These are phyloP conservation scores for Acanthopagrus latus DNA, from an alignment of 2,797 vertebrate genomes.

Conservation along the genomic window DNA sequence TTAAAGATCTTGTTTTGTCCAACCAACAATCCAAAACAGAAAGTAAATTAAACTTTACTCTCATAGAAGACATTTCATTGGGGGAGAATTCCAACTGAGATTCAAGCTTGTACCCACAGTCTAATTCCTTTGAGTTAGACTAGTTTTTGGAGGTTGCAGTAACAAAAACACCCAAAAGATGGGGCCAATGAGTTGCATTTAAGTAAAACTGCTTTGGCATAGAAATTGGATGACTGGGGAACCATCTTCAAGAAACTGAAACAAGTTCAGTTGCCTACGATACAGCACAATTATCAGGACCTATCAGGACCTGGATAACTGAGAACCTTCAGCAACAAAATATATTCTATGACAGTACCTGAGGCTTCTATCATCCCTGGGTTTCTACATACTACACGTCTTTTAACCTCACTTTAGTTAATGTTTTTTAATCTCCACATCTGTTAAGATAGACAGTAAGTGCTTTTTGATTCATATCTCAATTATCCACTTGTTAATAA, in stretches of 20 bases:
- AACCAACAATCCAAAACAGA: not conserved
- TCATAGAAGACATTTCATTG: too few relatives aligned
- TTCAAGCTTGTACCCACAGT: too few relatives aligned
- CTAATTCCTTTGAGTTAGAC: too few relatives aligned
- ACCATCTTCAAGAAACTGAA: too few relatives aligned
- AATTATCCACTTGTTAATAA: not conserved
- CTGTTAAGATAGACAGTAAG: not conserved
- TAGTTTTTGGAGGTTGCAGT: slow-evolving; percentile 11
- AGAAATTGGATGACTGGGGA: too few relatives aligned
- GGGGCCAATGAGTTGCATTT: slow-evolving; percentile 28
- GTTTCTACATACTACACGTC: too few relatives aligned
- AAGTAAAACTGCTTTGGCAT: not conserved
- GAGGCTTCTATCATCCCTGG: not conserved
- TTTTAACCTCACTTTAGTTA: not conserved
- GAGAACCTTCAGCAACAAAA: too few relatives aligned
- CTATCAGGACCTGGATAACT: too few relatives aligned
- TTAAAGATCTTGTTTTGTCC: not conserved
- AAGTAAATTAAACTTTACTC: too few relatives aligned
- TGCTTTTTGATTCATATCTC: not conserved
- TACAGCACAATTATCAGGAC: too few relatives aligned
- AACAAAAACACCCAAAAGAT: slow-evolving; percentile 41
- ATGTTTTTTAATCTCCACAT: not conserved
- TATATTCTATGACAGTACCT: not conserved
- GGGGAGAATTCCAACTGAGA: too few relatives aligned
- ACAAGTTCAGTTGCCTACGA: too few relatives aligned